Conservation (phyloP, 2,888 invertebrate genomes). For the Lasioglossum marginatum region DNA sequence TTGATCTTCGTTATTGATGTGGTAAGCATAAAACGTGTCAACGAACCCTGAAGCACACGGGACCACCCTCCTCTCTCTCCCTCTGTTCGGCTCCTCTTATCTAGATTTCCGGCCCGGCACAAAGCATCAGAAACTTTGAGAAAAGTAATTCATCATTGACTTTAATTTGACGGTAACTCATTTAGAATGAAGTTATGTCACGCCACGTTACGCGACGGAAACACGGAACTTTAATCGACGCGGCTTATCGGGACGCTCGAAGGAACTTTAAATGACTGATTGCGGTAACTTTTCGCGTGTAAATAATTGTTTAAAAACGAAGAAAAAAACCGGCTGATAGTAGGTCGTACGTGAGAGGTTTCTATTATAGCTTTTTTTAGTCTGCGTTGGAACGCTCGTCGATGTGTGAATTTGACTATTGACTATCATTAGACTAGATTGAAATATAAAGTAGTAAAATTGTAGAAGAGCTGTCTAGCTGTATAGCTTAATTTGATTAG, state of each 20-base stretch:
- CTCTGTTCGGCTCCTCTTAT: not conserved
- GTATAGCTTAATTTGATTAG: not conserved
- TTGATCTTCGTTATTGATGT: slow-evolving; percentile 92
- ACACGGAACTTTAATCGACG: slow-evolving; percentile 37
- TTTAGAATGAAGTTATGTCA: slow-evolving; percentile 33
- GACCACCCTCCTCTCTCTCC: not conserved
- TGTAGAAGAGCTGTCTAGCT: not conserved
- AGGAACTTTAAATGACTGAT: slow-evolving; percentile 12
- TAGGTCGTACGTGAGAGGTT: not conserved
- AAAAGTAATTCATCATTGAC: slow-evolving; percentile 31
- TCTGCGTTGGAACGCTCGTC: too few relatives aligned
- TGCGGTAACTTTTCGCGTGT: slow-evolving; percentile 8
- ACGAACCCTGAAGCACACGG: slow-evolving; percentile 26
- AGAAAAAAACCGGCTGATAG: not conserved
- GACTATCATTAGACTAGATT: too few relatives aligned
- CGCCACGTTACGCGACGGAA: slow-evolving; percentile 27
- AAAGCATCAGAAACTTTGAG: slow-evolving; percentile 4
- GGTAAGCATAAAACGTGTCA: slow-evolving; percentile 85
- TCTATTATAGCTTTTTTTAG: not conserved
- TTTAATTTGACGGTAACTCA: slow-evolving; percentile 32
- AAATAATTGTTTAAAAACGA: slow-evolving; percentile 31
- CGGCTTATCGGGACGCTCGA: slow-evolving; percentile 32
- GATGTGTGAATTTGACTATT: too few relatives aligned
- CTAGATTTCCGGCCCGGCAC: not conserved
- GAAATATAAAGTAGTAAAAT: too few relatives aligned